These are phyloP conservation scores for Teleogryllus oceanicus DNA, from an alignment of 2,888 invertebrate species.

Conservation along the genomic window DNA sequence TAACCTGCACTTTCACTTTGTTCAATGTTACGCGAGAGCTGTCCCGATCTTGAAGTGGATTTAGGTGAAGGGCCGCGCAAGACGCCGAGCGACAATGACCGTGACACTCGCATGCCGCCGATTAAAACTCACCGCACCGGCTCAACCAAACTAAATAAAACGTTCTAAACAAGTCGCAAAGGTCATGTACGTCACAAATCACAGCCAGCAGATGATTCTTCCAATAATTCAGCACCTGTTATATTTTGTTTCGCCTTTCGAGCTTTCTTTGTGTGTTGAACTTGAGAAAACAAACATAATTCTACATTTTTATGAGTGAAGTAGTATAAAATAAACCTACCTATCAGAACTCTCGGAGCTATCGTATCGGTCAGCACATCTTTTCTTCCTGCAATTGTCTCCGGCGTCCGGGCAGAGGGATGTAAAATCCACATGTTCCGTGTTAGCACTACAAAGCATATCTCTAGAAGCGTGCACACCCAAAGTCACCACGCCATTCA, in stretches of 20 bases:
- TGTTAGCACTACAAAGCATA: slow-evolving; percentile 38
- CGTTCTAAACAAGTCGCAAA: not conserved
- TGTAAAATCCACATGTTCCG: slow-evolving; percentile 37
- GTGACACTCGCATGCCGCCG: slow-evolving; percentile 33
- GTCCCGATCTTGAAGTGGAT: slow-evolving; percentile 22
- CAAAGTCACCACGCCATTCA: slow-evolving; percentile 39
- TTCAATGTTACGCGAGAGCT: not conserved
- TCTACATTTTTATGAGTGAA: not conserved
- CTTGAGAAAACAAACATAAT: not conserved
- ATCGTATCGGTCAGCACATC: slow-evolving; percentile 88
- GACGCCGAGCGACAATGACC: slow-evolving; percentile 31
- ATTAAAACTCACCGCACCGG: slow-evolving; percentile 31
- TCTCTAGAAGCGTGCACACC: slow-evolving; percentile 39
- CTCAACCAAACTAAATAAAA: slow-evolving; percentile 21
- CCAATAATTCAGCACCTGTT: not conserved
- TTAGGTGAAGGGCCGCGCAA: slow-evolving; percentile 35
- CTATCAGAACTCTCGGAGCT: slow-evolving; percentile 93
- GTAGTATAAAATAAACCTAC: slow-evolving; percentile 52
- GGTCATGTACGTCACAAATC: not conserved
- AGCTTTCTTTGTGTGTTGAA: slow-evolving; percentile 26
- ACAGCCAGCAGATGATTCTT: not conserved
- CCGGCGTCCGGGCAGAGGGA: slow-evolving; percentile 36
- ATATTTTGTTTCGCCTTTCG: not conserved
- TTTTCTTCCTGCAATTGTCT: slow-evolving; percentile 66
- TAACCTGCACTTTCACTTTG: not conserved